Evolutionary conservation across 2,888 invertebrate species (phyloP).

Genomic region (Oscheius sp.): DNA sequence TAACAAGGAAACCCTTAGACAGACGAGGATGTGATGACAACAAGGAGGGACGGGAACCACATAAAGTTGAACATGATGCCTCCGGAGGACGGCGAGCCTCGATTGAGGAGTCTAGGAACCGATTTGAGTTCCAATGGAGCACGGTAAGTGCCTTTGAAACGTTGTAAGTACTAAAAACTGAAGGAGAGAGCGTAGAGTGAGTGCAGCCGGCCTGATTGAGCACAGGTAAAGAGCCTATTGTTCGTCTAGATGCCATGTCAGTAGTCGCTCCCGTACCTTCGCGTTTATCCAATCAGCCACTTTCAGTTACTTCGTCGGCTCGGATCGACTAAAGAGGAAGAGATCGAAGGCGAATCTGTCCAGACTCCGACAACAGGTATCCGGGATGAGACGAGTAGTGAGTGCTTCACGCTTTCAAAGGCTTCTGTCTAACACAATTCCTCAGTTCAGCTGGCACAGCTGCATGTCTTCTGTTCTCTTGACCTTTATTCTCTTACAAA

Average conservation of each 20-base stretch:
- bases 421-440: background rate
- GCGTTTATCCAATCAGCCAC: background rate
- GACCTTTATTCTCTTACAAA: background rate
- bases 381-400: slow-evolving; percentile 58
- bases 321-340: slow-evolving; percentile 57
- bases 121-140: slow-evolving; percentile 55
- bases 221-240: background rate
- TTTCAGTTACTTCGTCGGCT: slow-evolving; percentile 50
- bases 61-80: slow-evolving; percentile 61
- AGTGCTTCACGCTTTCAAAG: slow-evolving; percentile 37
- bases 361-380: slow-evolving; percentile 58
- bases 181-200: slow-evolving; percentile 19
- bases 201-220: background rate
- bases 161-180: background rate
- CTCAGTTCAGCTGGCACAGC: background rate
- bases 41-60: slow-evolving; percentile 42
- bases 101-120: slow-evolving; percentile 53
- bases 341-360: slow-evolving; percentile 55
- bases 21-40: slow-evolving; percentile 39
- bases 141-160: slow-evolving; percentile 36
- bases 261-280: slow-evolving; percentile 1
- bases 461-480: background rate
- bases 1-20: slow-evolving; percentile 29
- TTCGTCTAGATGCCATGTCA: background rate
- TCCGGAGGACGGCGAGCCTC: slow-evolving; percentile 51